Percentiles rank a stretch among this genome's conserved stretches.
These are phyloP conservation scores for Oostethus manadensis DNA, from an alignment of 2,113 vertebrate species.

Conservation along the genomic window DNA sequence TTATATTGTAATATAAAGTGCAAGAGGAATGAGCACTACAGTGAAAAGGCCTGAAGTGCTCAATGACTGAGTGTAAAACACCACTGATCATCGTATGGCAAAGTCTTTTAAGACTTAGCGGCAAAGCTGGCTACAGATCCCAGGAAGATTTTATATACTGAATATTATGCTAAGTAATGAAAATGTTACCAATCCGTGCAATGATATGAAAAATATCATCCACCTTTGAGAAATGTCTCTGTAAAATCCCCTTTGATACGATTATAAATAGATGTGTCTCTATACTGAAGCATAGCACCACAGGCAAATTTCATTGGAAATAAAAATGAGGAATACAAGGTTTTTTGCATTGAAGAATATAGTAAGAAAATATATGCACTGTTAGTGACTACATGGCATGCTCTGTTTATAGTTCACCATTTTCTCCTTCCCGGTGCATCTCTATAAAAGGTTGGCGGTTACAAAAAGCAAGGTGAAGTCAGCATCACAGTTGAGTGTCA, in stretches of 20 bases:
- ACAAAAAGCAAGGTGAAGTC: conserved; percentile 56
- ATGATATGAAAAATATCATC: conserved; percentile 86
- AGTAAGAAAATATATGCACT: conserved; percentile 73
- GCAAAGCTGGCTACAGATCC: conserved; percentile 53
- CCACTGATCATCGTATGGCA: conserved; percentile 62
- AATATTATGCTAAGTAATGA: conserved; percentile 56
- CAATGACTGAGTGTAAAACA: conserved; percentile 54
- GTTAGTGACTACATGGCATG: conserved; percentile 74
- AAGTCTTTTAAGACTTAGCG: conserved; percentile 53
- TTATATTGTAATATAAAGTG: conserved; percentile 72
- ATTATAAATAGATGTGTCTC: conserved; percentile 83
- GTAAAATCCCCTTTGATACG: conserved; percentile 81
- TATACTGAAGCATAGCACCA: conserved; percentile 86
- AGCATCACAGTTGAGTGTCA: conserved; percentile 69
- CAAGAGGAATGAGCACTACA: conserved; percentile 68
- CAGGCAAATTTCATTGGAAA: conserved; percentile 77
- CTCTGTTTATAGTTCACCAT: conserved; percentile 55
- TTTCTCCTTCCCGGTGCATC: conserved; percentile 24
- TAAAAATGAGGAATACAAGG: conserved; percentile 88
- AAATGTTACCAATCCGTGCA: conserved; percentile 76
- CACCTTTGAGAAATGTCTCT: conserved; percentile 75
- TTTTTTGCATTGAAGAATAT: conserved; percentile 82
- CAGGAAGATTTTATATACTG: conserved; percentile 55
- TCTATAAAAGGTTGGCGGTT: conserved; percentile 53
- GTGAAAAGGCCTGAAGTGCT: conserved; percentile 64